Base-by-base conservation (phyloP, 2,113 vertebrate genomes). In the Neolamprologus variostigma region DNA sequence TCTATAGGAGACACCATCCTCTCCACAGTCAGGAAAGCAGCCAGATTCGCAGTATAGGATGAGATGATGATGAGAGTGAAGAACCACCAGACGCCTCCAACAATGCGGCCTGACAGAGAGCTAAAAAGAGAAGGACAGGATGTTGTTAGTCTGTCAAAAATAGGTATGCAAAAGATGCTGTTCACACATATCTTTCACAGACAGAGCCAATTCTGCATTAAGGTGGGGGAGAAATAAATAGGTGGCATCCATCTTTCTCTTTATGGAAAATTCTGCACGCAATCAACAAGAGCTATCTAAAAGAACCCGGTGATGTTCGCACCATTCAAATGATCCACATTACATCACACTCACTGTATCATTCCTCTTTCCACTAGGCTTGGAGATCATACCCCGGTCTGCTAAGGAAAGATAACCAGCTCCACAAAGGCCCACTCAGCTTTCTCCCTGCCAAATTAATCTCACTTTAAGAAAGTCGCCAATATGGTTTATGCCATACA, bases 51-150 rank as follows among this genome's bases (percentile, higher is more conserved):
- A 87, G 99, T 99, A 89, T 99, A 99, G 79, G 99, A 99, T 13
- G 98, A 99, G 93, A 99, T 99, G 96, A 99, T 99, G 97, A 99
- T 99, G 94, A 99, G 96, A 85, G 99, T 99, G 96, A 99, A 99
- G 97, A 99, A 99, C 99, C 99, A 99, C 99, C 99, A 99, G 91
- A 99, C 99, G 0, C 99, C 99, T 63, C 98, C 98, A 0, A 99
- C 99, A 31, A 99, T 99, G 23, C 99, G 98, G 57, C 99, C 99
- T 0, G 99, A 99, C 63, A 99, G 97, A 80, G 99, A 99, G 95
- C 99, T 99, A 89, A 82, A 93, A 85, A 80, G 81, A 92, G 92
- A 93, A 19, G 63, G 37, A 57, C 19, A 83, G 16, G 47, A 81
- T 42, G 54, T 66, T 28, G 59, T 71, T 37, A 76, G 12, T 11